Conservation (phyloP, 2,888 invertebrate species). For the Hymenopus coronatus region DNA sequence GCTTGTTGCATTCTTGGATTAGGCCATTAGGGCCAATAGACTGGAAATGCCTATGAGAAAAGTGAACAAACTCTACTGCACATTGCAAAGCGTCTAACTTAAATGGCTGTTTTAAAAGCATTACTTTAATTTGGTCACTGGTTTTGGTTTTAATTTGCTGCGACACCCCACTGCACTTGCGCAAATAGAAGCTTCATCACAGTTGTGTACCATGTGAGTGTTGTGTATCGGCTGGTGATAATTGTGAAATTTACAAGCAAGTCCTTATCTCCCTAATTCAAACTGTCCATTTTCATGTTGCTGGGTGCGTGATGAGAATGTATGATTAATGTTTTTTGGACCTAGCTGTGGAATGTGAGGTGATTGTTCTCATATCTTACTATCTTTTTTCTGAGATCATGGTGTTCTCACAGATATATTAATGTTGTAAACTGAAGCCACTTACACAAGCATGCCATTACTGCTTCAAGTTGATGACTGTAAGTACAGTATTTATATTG, state of each 20-base stretch:
- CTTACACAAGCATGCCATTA: slow-evolving; percentile 9
- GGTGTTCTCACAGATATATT: background rate
- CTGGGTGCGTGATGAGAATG: background rate
- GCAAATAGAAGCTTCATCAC: background rate
- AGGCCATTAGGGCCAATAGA: background rate
- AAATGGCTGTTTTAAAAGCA: background rate
- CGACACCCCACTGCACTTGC: background rate
- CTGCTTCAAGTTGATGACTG: slow-evolving; percentile 9
- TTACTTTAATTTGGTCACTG: background rate
- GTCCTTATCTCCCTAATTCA: background rate
- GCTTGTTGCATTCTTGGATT: too few relatives aligned
- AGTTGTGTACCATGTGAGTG: background rate
- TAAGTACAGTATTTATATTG: background rate
- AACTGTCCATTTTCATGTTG: background rate
- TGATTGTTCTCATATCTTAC: background rate
- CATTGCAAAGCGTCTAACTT: background rate
- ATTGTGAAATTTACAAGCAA: background rate
- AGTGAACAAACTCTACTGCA: background rate
- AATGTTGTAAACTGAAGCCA: slow-evolving; percentile 12
- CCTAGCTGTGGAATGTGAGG: background rate
- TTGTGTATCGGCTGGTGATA: background rate
- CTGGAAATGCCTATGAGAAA: background rate
- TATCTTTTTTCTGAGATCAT: background rate
- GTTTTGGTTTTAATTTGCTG: background rate
- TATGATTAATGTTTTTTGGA: background rate